Percentiles rank a stretch among this genome's conserved stretches.
phyloP scores from a whole-genome alignment of 2,888 invertebrate genomes.

The Cheilosia vernalis region DNA sequence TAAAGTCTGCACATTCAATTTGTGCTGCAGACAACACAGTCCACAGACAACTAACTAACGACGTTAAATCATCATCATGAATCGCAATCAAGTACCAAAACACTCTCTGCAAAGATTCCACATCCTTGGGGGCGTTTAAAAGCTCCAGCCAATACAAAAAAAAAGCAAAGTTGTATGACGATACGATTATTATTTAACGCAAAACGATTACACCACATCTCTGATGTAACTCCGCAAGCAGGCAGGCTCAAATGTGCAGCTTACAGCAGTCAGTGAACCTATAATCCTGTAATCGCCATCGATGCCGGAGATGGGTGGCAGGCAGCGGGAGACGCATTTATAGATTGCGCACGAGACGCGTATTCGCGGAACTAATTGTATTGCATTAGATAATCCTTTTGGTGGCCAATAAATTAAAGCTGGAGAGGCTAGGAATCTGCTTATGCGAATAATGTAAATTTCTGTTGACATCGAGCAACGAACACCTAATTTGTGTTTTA shows the following conservation, averaged over 20 bases:
- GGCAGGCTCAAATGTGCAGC: constrained; percentile 20
- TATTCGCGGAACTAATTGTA: constrained; percentile 27
- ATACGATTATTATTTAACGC: constrained; percentile 40
- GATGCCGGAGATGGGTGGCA: neutral
- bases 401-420: constrained; percentile 27
- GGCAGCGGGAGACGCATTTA: constrained; percentile 3
- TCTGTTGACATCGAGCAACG: constrained; percentile 16
- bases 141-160: constrained; percentile 10
- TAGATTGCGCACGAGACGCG: constrained; percentile 12
- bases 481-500: neutral
- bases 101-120: constrained; percentile 4
- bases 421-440: constrained; percentile 8
- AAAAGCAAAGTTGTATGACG: constrained; percentile 9
- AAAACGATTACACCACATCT: constrained; percentile 23
- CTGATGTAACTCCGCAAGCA: constrained; percentile 26
- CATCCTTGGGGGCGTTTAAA: constrained; percentile 37
- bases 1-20: constrained; percentile 5
- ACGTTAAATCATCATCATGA: neutral
- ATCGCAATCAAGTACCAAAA: constrained; percentile 10
- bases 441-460: constrained; percentile 11
- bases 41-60: neutral
- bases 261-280: constrained; percentile 22
- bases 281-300: constrained; percentile 23
- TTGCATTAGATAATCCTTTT: constrained; percentile 34
- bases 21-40: neutral